Evolutionary conservation across 2,888 invertebrate genomes (phyloP), one percentile per base, ranked within the genome.

Genomic region (Ephialtes manifestator): DNA sequence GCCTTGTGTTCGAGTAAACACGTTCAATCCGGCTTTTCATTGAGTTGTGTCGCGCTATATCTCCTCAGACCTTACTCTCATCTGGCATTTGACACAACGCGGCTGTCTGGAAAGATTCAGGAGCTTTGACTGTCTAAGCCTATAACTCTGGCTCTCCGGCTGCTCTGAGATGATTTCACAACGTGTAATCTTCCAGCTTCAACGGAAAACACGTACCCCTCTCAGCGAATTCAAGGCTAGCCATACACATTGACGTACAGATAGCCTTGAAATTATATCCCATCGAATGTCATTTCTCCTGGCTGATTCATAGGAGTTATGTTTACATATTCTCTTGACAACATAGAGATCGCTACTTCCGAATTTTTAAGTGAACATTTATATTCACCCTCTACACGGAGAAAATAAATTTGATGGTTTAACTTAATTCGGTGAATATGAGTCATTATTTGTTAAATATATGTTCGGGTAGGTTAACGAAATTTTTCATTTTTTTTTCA

Each of bases 101-200:
- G 58, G 28, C 13, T 58, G 4, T 58, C 28, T 4, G 28, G 28
- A 28, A 28, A 58, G 24, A 24, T 60, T 60, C n/a, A 31, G n/a
- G 4, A 15, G 24, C 60, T 60, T 31, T 60, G 4, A 55, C 55
- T 20, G 24, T 10, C 60, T 60, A 13, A 55, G 5, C 51, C 7
- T 7, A 3, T 58, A 77, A 77, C 72, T 68, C 78, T 78, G 83
- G 67, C 78, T 55, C 78, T 58, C 63, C 63, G 76, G 70, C 18
- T 48, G 58, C 71, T 83, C 74, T 58, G 24, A 24, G 11, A 60
- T 58, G 74, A 67, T 79, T 68, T 68, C 63, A 79, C 35, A 35
- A 60, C 60, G 60, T 31, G 31, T 60, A 60, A 60, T 60, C 35
- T 60, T n/a, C 60, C 31, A 35, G 28, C 35, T 35, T 15, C 31